These are phyloP conservation scores for Glossosoma conforme DNA, from an alignment of 1,140 invertebrate genomes.

Conservation along the genomic window DNA sequence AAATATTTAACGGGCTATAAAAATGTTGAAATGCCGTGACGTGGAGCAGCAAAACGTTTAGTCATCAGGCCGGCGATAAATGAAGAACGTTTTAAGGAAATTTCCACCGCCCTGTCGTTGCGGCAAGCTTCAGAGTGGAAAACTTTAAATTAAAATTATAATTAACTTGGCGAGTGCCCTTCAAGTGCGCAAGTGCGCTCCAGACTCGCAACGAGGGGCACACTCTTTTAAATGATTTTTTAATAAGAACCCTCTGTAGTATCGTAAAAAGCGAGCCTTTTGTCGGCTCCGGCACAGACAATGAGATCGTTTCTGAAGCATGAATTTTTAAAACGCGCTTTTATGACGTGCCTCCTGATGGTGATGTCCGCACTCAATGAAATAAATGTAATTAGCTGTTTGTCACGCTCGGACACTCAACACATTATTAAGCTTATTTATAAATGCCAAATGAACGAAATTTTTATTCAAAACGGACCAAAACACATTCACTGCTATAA, in stretches of 20 bases:
- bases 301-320: no score
- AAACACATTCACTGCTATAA: no score
- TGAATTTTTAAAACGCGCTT: background rate
- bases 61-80: constrained; percentile 16
- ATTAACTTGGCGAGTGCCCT: constrained; percentile 25
- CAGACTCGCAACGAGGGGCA: constrained; percentile 5
- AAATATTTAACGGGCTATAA: constrained; percentile 15
- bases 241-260: constrained; percentile 17
- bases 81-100: constrained; percentile 18
- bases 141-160: constrained; percentile 32
- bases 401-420: no score
- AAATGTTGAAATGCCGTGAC: constrained; percentile 13
- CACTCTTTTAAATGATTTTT: constrained; percentile 22
- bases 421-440: no score
- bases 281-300: constrained; percentile 7
- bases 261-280: constrained; percentile 13
- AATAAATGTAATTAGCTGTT: no score
- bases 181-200: constrained; percentile 13
- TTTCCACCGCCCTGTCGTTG: constrained; percentile 18
- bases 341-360: no score
- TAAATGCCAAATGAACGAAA: no score
- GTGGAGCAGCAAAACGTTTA: constrained; percentile 19
- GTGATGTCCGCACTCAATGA: no score
- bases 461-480: no score
- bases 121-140: constrained; percentile 22